These are phyloP conservation scores for Urosaurus nigricauda DNA, from an alignment of 2,797 vertebrate species.

Conservation along the genomic window DNA sequence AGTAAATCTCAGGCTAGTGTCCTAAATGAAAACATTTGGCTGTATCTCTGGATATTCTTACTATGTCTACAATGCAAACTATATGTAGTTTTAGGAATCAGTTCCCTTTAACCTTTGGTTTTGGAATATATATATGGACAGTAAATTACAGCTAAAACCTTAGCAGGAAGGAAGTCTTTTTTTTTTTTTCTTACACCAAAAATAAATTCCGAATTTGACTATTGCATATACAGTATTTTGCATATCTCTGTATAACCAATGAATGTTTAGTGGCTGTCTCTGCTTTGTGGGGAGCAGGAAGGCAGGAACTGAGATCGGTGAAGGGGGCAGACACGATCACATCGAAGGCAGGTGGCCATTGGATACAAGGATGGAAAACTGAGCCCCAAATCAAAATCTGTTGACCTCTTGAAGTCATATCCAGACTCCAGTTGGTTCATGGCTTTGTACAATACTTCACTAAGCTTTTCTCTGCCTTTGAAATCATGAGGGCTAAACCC, in stretches of 20 bases:
- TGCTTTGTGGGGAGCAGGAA: neutral
- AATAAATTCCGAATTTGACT: neutral
- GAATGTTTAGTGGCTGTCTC: neutral
- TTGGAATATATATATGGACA: neutral
- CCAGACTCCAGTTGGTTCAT: neutral
- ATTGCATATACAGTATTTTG: neutral
- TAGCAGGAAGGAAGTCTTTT: neutral
- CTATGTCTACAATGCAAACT: slow-evolving; percentile 4
- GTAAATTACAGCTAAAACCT: neutral
- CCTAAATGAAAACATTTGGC: neutral
- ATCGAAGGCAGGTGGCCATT: neutral
- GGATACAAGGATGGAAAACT: neutral
- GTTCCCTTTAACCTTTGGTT: neutral
- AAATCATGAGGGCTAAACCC: neutral
- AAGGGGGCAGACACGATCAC: neutral
- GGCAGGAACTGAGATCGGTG: neutral
- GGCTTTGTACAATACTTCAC: neutral
- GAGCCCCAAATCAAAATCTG: neutral
- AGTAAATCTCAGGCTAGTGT: neutral
- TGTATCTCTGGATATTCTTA: slow-evolving; percentile 6
- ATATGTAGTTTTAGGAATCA: neutral
- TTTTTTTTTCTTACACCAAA: neutral
- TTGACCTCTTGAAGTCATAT: neutral
- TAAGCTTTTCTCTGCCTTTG: neutral
- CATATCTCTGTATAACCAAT: neutral